Evolutionary conservation across 1,140 invertebrate genomes (phyloP).

Genomic region (Physella acuta): DNA sequence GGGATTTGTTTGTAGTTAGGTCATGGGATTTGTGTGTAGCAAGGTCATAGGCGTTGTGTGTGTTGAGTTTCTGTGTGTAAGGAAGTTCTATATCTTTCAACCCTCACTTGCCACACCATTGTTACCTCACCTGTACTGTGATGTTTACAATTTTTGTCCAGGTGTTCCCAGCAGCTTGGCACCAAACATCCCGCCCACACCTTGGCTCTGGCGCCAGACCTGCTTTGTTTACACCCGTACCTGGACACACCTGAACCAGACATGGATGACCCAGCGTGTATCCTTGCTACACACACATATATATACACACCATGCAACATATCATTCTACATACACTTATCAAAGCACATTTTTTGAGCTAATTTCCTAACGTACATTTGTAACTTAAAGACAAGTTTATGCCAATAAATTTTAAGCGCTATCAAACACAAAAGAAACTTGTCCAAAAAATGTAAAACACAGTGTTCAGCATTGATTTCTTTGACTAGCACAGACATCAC

Average conservation of each 20-base stretch:
- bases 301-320: too few species aligned
- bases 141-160: too few species aligned
- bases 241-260: constrained; percentile 94
- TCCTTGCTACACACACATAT: too few species aligned
- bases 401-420: too few species aligned
- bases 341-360: too few species aligned
- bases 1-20: too few species aligned
- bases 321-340: too few species aligned
- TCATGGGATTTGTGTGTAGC: too few species aligned
- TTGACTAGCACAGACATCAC: constrained; percentile 71
- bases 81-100: not conserved
- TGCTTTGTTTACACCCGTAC: constrained; percentile 91
- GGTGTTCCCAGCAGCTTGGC: constrained; percentile 86
- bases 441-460: too few species aligned
- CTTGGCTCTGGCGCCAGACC: constrained; percentile 82
- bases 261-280: constrained; percentile 89
- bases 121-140: not conserved
- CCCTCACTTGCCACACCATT: not conserved
- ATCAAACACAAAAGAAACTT: too few species aligned
- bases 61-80: not conserved
- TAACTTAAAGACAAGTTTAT: too few species aligned
- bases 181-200: constrained; percentile 85
- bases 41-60: too few species aligned
- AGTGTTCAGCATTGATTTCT: not conserved
- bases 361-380: not conserved